Evolutionary conservation across 2,113 vertebrate genomes (phyloP), one percentile per base, ranked within the genome.

Genomic region (Potamarius usumacintae): DNA sequence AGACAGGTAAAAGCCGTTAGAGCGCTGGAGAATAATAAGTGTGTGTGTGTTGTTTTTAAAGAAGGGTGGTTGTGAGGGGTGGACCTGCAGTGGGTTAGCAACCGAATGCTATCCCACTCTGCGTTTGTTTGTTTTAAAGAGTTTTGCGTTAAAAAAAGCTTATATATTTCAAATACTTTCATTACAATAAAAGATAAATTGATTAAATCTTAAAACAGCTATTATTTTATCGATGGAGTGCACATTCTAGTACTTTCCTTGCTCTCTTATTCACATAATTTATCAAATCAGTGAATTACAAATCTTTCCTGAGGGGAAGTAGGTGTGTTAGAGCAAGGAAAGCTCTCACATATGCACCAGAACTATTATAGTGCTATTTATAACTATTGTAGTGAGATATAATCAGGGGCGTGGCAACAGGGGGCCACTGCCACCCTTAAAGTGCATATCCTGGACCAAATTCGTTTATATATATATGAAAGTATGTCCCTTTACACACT

Each of bases 1-100:
- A 90, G 58, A 7, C 88, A 76, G 93, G 94, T 94, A 91, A 84
- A 4, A 63, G 42, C 42, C 4, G 42, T 48, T 30, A 22, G 25
- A 71, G 14, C 77, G 25, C 27, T 78, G 9, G 4, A 7, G 6
- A 5, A 0, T 34, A 42, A 42, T 18, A 72, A 27, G 25, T 11
- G 11, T 42, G 34, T 10, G 17, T 15, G 76, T 3, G 25, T 55
- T 78, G 50, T 53, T 78, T 20, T 22, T 52, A 77, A n/a, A 22
- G 5, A 52, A n/a, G 1, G 9, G 42, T 52, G 22, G 22, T 14
- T 5, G 8, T 14, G 25, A 15, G n/a, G 42, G 72, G 50, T 25
- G 76, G 50, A 22, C 34, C 71, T 22, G 4, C 2, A 4, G 0
- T 1, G 4, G 2, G 20, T 48, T 72, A 2, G 80, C 48, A 42